A percentile compares a stretch with the other conserved stretches of the same genome.
These are phyloP conservation scores for Parotocinclus haroldoi DNA, from an alignment of 2,797 vertebrate species.

Conservation along the genomic window DNA sequence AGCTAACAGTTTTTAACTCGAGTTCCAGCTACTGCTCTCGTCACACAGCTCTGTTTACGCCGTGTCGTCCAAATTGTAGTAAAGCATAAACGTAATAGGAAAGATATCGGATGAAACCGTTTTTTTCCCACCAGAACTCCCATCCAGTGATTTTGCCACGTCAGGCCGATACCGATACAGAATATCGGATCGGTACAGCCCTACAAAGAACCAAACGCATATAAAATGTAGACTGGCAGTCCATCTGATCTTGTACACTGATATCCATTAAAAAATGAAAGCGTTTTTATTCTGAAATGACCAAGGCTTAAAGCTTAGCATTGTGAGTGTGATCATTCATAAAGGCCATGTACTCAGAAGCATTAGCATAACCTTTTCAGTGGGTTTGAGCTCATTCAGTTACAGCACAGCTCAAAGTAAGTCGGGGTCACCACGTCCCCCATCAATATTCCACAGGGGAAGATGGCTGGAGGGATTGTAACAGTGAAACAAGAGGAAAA, in stretches of 20 bases:
- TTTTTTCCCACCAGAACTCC: no score
- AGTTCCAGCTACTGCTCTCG: no score
- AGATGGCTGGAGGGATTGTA: conserved; percentile 16
- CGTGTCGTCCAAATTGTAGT: no score
- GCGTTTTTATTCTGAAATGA: neutral
- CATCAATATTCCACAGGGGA: conserved; percentile 25
- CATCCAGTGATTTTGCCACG: no score
- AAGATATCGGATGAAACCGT: no score
- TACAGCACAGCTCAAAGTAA: neutral
- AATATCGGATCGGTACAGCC: no score
- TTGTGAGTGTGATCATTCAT: neutral
- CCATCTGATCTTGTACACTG: neutral
- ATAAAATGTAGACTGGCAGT: neutral
- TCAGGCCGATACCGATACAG: no score
- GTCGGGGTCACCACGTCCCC: conserved; percentile 16
- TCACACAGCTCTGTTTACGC: no score
- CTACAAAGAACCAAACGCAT: no score
- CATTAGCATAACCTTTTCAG: neutral
- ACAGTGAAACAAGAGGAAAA: conserved; percentile 31
- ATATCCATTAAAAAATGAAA: neutral
- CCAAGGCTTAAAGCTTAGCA: neutral
- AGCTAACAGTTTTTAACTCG: no score
- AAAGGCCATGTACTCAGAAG: neutral
- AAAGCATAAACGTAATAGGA: no score
- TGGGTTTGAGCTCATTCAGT: conserved; percentile 16